Conservation (phyloP, 2,888 invertebrate genomes). For the Aleiodes alternator region DNA sequence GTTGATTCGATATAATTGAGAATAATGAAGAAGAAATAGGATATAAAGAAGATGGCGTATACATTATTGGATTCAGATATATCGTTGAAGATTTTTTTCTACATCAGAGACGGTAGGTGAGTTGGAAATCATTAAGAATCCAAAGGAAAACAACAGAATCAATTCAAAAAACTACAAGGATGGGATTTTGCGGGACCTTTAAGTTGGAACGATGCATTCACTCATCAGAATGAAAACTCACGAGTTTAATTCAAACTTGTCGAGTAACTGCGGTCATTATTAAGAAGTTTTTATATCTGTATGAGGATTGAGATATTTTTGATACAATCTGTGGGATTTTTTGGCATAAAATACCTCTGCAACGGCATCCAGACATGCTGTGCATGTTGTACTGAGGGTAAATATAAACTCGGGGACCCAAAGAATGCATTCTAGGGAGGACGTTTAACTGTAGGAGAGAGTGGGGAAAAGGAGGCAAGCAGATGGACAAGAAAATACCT, state of each 20-base stretch:
- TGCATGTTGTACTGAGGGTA: conserved; percentile 40
- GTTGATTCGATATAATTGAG: conserved; percentile 59
- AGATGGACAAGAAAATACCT: conserved; percentile 38
- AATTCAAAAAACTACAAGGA: background rate
- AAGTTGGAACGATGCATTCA: background rate
- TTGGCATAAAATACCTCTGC: conserved; percentile 9
- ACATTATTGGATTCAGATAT: conserved; percentile 63
- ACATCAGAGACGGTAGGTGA: conserved; percentile 65
- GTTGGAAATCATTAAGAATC: conserved; percentile 40
- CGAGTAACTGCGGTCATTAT: too few species aligned
- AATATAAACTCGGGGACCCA: conserved; percentile 46
- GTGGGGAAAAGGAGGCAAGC: background rate
- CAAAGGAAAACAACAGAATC: background rate
- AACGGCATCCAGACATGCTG: conserved; percentile 14
- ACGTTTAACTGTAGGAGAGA: conserved; percentile 31
- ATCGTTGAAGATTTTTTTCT: conserved; percentile 59
- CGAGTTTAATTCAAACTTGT: background rate
- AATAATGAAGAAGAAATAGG: conserved; percentile 65
- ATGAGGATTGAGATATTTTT: conserved; percentile 17
- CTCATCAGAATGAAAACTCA: conserved; percentile 11
- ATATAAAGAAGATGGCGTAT: conserved; percentile 69
- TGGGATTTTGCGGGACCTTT: background rate
- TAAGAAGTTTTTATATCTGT: background rate
- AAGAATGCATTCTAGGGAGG: conserved; percentile 43
- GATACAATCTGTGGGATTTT: background rate